Percentiles rank a stretch among this genome's conserved stretches.
phyloP scores from a whole-genome alignment of 37 sponge, comb jelly and placozoan genomes.

The Theonella swinhoei region DNA sequence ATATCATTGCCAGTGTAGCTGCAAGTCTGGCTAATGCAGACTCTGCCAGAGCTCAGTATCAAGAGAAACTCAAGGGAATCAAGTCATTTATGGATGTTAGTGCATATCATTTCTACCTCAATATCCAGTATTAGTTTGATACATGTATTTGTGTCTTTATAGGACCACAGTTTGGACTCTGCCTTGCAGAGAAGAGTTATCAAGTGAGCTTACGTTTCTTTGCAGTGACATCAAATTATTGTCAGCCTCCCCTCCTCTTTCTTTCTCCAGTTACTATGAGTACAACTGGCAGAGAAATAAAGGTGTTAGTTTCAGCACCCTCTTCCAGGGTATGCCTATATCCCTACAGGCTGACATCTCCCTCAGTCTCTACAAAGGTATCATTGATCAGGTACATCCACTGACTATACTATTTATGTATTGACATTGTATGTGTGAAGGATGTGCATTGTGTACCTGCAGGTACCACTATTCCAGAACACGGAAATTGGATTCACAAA shows the following conservation, averaged over 20 bases:
- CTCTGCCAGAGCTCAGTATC: constrained; percentile 59
- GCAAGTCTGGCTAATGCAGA: constrained; percentile 81
- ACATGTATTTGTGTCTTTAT: not conserved
- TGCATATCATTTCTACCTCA: not conserved
- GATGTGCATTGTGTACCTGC: not conserved
- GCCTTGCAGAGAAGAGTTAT: constrained; percentile 40
- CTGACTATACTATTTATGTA: not conserved
- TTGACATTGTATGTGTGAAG: not conserved
- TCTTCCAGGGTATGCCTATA: constrained; percentile 80
- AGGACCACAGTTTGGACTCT: constrained; percentile 50
- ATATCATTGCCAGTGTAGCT: constrained; percentile 85
- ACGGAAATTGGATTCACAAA: constrained; percentile 81
- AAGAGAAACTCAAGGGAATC: constrained; percentile 72
- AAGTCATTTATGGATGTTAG: constrained; percentile 56
- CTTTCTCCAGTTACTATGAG: constrained; percentile 58
- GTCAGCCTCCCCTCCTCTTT: no score
- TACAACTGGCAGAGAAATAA: constrained; percentile 78
- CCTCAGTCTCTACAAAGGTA: constrained; percentile 72
- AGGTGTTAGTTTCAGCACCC: constrained; percentile 55
- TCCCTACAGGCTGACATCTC: constrained; percentile 77
- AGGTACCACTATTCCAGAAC: constrained; percentile 81
- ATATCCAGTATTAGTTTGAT: not conserved
- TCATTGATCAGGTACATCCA: constrained; percentile 86
- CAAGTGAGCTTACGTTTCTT: constrained; percentile 23
- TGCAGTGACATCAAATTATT: constrained; percentile 12